Evolutionary conservation across 53 echinoderm and acorn worm species (phyloP), one percentile per base, ranked within the genome.

Genomic region (Actinopyga echinites): DNA sequence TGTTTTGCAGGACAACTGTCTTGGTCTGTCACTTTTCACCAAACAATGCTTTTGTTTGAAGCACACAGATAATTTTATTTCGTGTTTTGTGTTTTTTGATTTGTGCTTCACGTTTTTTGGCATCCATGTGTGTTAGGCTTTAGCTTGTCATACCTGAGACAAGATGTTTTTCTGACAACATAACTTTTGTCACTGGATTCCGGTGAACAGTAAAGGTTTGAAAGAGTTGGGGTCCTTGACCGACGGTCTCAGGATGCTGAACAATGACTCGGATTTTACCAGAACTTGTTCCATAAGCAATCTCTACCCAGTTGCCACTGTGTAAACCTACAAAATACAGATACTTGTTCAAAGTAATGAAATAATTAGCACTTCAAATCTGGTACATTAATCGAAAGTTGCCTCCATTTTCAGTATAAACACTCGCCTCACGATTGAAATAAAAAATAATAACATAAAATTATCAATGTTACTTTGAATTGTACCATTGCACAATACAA

Each of bases 291-390:
- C 99, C 99, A 75, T 99, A 99, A 3, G 99, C 95, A 30, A 99
- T 99, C 93, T 99, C 99, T 62, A 99, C 95, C 99, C 99, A 99
- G 86, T 99, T 99, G 21, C 99, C 99, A 65, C 87, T 91, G 42
- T 99, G 87, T 26, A 85, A 66, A 60, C 30, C 69, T 69, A 34
- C 2, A 54, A 21, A 83, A 23, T 43, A 44, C 20, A 30, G 10
- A 63, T 3, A 63, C 12, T 12, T 63, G 13, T 3, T 3, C 26
- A 11, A 4, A 29, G 11, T 32, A 63, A 24, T n/a, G 13, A 5
- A 32, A 29, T 29, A 11, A 4, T 63, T 63, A 63, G 10, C 32
- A 63, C 21, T 5, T 6, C 12, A 13, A 49, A 49, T 49, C 17
- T 49, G 17, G 17, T 17, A 49, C 17, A 17, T 49, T 15, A 49